These are phyloP conservation scores for Falco cherrug DNA, from an alignment of 2,797 vertebrate genomes.

Conservation along the genomic window DNA sequence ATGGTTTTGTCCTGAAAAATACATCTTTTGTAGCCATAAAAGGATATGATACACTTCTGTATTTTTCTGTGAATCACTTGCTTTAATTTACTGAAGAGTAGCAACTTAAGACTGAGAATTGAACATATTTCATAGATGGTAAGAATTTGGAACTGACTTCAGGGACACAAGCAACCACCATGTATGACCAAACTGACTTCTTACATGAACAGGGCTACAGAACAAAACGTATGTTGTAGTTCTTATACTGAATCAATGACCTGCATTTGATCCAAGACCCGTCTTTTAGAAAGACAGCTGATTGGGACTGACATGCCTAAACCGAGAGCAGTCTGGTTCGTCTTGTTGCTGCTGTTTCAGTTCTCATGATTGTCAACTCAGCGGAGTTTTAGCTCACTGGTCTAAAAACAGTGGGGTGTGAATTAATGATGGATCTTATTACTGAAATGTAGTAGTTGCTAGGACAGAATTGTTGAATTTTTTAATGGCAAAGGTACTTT, in stretches of 20 bases:
- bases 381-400: neutral
- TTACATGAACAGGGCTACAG: neutral
- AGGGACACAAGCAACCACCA: neutral
- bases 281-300: neutral
- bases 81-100: neutral
- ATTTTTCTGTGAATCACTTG: neutral
- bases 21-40: neutral
- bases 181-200: neutral
- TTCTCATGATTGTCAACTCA: neutral
- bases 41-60: neutral
- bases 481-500: neutral
- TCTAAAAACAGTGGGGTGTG: neutral
- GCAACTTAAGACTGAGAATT: neutral
- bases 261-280: neutral
- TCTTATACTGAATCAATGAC: neutral
- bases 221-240: neutral
- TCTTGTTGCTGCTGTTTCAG: neutral
- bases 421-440: neutral
- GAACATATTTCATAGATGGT: neutral
- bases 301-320: neutral
- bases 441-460: neutral
- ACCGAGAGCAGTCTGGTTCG: neutral
- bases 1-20: neutral
- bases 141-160: neutral
- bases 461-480: neutral